Conservation (phyloP, 2,113 vertebrate species). For the Ploceus nigricollis region DNA sequence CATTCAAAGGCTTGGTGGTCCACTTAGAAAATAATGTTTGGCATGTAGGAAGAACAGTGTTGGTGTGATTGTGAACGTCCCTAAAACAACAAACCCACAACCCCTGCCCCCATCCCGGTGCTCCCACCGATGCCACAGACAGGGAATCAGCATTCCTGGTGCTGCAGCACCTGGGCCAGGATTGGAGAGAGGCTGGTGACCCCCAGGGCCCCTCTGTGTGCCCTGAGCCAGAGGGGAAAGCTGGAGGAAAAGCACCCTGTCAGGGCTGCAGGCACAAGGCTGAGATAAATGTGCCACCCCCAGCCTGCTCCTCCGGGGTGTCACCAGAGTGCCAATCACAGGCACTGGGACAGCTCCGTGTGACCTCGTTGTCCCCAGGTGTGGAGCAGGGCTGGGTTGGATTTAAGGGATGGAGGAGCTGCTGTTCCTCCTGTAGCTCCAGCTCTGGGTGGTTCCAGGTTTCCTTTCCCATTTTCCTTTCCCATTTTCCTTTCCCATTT, state of each 20-base stretch:
- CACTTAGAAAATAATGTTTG: not conserved
- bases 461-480: no score
- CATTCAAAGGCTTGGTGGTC: not conserved
- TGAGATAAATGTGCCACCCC: not conserved
- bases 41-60: accelerated
- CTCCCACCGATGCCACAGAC: not conserved
- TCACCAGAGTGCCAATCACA: not conserved
- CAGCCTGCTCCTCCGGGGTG: not conserved
- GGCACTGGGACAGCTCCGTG: not conserved
- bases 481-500: no score
- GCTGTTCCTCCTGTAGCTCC: not conserved
- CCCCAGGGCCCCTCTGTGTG: not conserved
- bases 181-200: not conserved
- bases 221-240: not conserved
- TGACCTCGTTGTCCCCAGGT: not conserved
- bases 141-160: not conserved
- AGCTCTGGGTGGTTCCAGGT: not conserved
- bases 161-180: not conserved
- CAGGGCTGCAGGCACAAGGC: not conserved
- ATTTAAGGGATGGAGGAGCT: not conserved
- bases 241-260: not conserved
- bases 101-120: accelerated
- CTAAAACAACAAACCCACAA: accelerated
- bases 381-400: not conserved
- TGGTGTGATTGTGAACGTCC: not conserved